Percentiles rank a stretch among this genome's conserved stretches.
Conservation (phyloP, 2,113 vertebrate genomes). For the Lycocorax pyrrhopterus region DNA sequence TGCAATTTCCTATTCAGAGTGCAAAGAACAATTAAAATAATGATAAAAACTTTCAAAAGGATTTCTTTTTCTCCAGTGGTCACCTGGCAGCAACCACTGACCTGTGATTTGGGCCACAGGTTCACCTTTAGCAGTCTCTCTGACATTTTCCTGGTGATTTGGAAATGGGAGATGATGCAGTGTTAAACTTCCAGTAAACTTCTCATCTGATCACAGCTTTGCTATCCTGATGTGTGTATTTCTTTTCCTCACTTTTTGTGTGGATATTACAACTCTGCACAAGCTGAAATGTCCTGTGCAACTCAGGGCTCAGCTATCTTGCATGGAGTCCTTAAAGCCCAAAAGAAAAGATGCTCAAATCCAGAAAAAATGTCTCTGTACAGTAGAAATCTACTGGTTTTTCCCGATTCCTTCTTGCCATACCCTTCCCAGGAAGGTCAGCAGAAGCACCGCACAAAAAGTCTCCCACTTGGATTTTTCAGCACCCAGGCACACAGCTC, state of each 20-base stretch:
- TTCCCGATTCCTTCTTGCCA: not conserved
- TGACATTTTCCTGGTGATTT: not conserved
- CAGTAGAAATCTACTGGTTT: not conserved
- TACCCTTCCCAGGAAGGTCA: not conserved
- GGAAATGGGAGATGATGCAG: not conserved
- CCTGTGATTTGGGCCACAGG: not conserved
- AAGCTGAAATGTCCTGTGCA: not conserved
- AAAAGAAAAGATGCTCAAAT: not conserved
- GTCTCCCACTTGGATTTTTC: not conserved
- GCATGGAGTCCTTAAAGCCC: not conserved
- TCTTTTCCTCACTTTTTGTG: not conserved
- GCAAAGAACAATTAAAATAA: not conserved
- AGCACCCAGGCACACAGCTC: not conserved
- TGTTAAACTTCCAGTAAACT: not conserved
- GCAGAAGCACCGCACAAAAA: not conserved
- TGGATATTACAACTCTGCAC: not conserved
- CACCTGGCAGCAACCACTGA: not conserved
- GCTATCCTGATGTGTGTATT: not conserved
- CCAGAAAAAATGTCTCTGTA: not conserved
- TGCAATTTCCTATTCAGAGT: not conserved
- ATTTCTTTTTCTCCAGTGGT: not conserved
- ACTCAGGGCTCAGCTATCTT: not conserved
- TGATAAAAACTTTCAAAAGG: not conserved
- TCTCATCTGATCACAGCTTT: not conserved
- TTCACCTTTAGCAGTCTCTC: not conserved